Percentiles rank a stretch among this genome's conserved stretches.
These are phyloP conservation scores for Exocentrus adspersus DNA, from an alignment of 2,888 invertebrate species.

Conservation along the genomic window DNA sequence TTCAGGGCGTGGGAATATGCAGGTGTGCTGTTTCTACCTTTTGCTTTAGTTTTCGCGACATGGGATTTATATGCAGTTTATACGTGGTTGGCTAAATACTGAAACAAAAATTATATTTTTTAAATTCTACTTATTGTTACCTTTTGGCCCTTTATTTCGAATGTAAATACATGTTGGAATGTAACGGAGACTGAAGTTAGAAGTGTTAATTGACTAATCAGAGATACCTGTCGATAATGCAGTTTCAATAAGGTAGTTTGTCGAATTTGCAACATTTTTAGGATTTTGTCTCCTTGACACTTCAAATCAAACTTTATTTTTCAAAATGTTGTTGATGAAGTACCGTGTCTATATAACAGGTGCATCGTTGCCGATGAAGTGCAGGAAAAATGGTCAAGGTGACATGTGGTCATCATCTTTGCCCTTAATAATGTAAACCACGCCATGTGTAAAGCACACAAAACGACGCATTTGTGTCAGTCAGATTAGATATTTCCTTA, in stretches of 20 bases:
- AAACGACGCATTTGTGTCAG: slow-evolving; percentile 42
- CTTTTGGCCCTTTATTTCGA: background rate
- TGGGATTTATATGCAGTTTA: background rate
- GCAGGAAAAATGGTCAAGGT: background rate
- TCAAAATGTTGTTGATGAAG: no score
- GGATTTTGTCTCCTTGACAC: no score
- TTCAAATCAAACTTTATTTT: no score
- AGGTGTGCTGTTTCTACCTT: slow-evolving; percentile 31
- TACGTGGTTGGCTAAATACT: no score
- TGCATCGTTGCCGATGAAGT: background rate
- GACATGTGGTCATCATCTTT: slow-evolving; percentile 19
- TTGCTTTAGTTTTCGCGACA: background rate
- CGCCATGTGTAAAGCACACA: slow-evolving; percentile 39
- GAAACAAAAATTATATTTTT: no score
- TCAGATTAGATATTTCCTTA: slow-evolving; percentile 60
- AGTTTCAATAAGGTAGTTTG: no score
- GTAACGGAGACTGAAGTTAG: background rate
- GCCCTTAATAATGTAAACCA: slow-evolving; percentile 25
- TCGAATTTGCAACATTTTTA: no score
- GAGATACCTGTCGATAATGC: no score
- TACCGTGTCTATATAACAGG: no score
- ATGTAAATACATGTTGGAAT: background rate
- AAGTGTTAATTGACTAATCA: no score
- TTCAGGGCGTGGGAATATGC: slow-evolving; percentile 34
- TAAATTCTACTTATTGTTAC: background rate